A percentile compares a stretch with the other conserved stretches of the same genome.
Evolutionary conservation across 2,113 vertebrate genomes (phyloP).

Genomic region (Sorex fumeus): DNA sequence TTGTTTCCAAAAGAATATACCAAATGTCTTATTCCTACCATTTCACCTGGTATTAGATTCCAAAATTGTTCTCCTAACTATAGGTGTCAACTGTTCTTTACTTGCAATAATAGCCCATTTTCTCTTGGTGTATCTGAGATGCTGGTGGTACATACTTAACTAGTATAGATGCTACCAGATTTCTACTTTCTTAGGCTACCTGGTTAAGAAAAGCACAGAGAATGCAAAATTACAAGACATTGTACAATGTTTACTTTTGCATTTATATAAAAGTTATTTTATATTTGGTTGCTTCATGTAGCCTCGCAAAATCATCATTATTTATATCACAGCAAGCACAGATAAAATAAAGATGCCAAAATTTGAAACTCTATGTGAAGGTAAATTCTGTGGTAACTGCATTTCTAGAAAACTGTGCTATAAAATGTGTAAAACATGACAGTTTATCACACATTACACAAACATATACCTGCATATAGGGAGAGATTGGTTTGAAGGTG

Average conservation of each 20-base stretch:
- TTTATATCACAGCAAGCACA: neutral
- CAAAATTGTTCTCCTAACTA: neutral
- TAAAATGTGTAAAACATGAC: neutral
- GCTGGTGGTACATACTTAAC: no score
- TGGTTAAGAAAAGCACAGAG: neutral
- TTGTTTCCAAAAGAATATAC: constrained; percentile 13
- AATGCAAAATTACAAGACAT: neutral
- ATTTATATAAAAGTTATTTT: neutral
- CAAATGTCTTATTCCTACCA: neutral
- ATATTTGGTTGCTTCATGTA: neutral
- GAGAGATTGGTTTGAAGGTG: neutral
- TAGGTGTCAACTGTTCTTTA: neutral
- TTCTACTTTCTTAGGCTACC: neutral
- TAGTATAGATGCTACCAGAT: no score
- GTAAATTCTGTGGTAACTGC: neutral
- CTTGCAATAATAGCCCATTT: neutral
- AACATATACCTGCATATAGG: neutral
- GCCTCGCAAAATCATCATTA: neutral
- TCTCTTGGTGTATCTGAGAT: no score
- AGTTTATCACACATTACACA: neutral
- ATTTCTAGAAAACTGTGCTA: neutral
- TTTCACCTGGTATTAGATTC: neutral
- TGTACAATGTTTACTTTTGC: neutral
- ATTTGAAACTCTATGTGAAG: neutral
- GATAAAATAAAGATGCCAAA: neutral